Base-by-base conservation (phyloP, 2,797 vertebrate species). In the Micrastur ruficollis region DNA sequence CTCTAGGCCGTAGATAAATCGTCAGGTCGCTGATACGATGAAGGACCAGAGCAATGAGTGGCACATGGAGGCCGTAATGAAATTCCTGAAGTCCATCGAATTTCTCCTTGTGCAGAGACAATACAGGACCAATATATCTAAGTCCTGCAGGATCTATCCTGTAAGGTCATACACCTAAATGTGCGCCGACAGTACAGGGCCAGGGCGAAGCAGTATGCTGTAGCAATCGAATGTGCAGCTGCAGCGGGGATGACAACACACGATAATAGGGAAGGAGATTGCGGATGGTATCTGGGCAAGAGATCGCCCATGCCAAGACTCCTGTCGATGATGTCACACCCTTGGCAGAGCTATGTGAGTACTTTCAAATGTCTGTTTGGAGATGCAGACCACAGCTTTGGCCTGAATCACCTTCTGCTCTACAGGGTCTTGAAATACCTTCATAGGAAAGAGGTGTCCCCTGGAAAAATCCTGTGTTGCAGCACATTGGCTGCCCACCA, bases 351-450 rank as follows among this genome's bases (percentile, higher is more conserved):
- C 42, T 61, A 1, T 71, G 36, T 27, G 58, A 52, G 14, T 56
- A 13, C 42, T 81, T 80, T 92, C 31, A 87, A 81, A 70, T 66
- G 12, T n/a, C 55, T 90, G 17, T 58, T 92, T 81, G 49, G 67
- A 71, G 49, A 76, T 63, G 52, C 59, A 96, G 90, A 55, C 50
- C 81, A 52, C 74, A 80, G 61, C 52, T 72, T 72, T 82, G 66
- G 47, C 84, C 65, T 71, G 71, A 83, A 67, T 16, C 1, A 19
- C 59, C 49, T 87, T 81, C 67, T 82, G 44, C 89, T 89, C n/a
- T 38, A 25, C 17, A 58, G 47, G n/a, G 38, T 80, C 40, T 49
- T 50, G 61, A 71, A 87, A 89, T 8, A 12, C n/a, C 79, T 47
- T 68, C 52, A 29, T 25, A 82, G 42, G 72, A 61, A 80, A 78